Evolutionary conservation across 2,888 invertebrate genomes (phyloP), one percentile per base, ranked within the genome.

Genomic region (Calliphora vomitoria): DNA sequence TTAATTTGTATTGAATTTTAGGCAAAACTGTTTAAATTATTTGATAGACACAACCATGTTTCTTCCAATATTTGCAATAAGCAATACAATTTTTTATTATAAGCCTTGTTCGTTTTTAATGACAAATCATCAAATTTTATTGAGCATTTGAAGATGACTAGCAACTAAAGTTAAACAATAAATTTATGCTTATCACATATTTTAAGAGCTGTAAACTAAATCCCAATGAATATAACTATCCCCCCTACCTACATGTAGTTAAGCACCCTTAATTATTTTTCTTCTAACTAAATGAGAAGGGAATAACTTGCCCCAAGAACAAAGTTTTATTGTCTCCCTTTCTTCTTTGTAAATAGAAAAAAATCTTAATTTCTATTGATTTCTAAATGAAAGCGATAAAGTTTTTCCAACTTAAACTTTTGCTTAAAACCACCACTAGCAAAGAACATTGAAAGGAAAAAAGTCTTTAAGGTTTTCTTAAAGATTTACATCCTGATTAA

Each of bases 401-500:
- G 58, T 10, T 75, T 74, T 38, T 4, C 5, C 8, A 53, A 53
- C 35, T 53, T 69, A 13, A 58, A 58, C 15, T 8, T 75, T 62
- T 31, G 0, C 11, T 10, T 20, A 15, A 11, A 38, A 20, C 75
- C 11, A 69, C 82, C 69, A 55, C 50, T 44, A 38, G 5, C n/a
- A 62, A 68, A 20, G 20, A 18, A 3, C 35, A 60, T 18, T 8
- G 25, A 60, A 38, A 58, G 47, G 3, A 11, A 4, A 35, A 71
- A 74, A 62, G 13, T 44, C 74, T 82, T 79, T 75, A 75, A 81
- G 79, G 20, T 31, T 44, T 80, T 38, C 78, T 66, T 81, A 58
- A 87, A 84, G 87, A 80, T 85, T 87, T 85, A 66, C 47, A 31
- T 88, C 87, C 88, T 91, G 92, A 90, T 92, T 91, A 91, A 92